phyloP scores from a whole-genome alignment of 2,797 vertebrate genomes.

The Myotis vivesi region DNA sequence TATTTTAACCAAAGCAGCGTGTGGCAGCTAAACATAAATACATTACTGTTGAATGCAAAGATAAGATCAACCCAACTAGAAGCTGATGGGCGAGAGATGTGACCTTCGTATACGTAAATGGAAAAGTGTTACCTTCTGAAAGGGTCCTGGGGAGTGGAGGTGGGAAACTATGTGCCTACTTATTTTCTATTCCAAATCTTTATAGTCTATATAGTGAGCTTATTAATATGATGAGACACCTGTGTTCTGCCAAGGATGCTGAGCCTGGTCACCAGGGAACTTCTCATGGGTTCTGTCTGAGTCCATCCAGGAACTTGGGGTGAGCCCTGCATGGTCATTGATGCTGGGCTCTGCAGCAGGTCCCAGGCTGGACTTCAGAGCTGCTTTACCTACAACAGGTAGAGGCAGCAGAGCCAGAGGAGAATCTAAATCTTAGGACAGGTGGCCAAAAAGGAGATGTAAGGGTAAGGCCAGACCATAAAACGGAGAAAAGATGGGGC shows the following conservation, averaged over 20 bases:
- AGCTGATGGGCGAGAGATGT: neutral
- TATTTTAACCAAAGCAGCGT: conserved; percentile 4
- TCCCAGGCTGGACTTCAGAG: neutral
- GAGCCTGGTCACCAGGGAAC: neutral
- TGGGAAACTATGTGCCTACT: neutral
- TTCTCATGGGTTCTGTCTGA: neutral
- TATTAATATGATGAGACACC: neutral
- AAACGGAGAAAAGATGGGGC: neutral
- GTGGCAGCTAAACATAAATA: neutral
- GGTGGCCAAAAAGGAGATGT: neutral
- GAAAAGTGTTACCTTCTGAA: neutral
- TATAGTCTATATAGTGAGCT: neutral
- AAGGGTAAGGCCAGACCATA: neutral
- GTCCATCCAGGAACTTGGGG: neutral
- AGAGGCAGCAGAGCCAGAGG: neutral
- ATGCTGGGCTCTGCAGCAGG: neutral
- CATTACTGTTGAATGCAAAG: conserved; percentile 14
- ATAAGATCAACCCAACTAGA: neutral
- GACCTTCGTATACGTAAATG: neutral
- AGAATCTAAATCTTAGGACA: neutral
- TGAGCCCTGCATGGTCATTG: neutral
- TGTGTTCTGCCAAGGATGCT: neutral
- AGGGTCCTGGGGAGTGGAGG: neutral
- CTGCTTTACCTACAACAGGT: neutral
- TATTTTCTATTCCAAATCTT: conserved; percentile 17